A percentile compares a stretch with the other conserved stretches of the same genome.
These are phyloP conservation scores for Agrochola lychnidis DNA, from an alignment of 2,888 invertebrate species.

Conservation along the genomic window DNA sequence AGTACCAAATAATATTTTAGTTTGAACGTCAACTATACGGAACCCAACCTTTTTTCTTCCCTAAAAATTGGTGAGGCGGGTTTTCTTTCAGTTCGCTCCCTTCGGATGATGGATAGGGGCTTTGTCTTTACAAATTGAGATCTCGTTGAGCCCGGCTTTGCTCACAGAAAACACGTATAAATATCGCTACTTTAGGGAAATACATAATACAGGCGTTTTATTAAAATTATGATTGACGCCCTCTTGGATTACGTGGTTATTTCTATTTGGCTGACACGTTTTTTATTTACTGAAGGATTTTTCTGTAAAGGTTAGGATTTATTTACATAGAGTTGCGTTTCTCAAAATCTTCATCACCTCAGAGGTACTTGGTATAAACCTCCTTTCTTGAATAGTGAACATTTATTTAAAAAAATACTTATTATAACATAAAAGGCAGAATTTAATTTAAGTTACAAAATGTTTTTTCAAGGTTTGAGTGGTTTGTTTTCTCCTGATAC, in stretches of 20 bases:
- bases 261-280: conserved; percentile 29
- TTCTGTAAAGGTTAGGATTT: neutral
- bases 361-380: neutral
- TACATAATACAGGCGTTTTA: conserved; percentile 62
- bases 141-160: conserved; percentile 69
- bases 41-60: conserved; percentile 54
- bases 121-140: conserved; percentile 82
- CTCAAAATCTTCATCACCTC: neutral
- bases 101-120: conserved; percentile 77
- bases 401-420: neutral
- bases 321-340: neutral
- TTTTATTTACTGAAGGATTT: conserved; percentile 23
- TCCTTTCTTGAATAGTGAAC: neutral
- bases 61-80: conserved; percentile 55
- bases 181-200: conserved; percentile 68
- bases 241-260: conserved; percentile 54
- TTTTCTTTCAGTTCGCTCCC: conserved; percentile 61
- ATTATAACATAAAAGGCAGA: neutral
- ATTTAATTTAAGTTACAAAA: neutral
- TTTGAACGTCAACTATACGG: conserved; percentile 39
- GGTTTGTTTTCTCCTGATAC: conserved; percentile 10
- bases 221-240: conserved; percentile 67
- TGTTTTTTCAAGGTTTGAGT: neutral
- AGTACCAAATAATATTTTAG: neutral
- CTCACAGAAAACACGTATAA: conserved; percentile 69